Evolutionary conservation across 2,888 invertebrate species (phyloP).

Genomic region (Dyspetes luteomarginatus): DNA sequence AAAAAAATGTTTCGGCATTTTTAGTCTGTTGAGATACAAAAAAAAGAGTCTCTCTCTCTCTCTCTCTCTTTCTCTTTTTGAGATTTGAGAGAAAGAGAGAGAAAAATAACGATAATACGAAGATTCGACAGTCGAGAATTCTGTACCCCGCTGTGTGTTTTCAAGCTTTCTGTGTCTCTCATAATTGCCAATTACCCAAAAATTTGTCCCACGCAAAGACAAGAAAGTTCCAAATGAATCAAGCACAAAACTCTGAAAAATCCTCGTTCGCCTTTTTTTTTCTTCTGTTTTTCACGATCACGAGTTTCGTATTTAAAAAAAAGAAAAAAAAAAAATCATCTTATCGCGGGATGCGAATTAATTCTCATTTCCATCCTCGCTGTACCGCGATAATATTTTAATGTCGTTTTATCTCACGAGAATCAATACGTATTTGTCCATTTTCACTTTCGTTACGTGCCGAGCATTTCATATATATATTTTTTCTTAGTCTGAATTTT

Average conservation of each 20-base stretch:
- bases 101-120: conserved; percentile 38
- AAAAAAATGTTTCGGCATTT: conserved; percentile 22
- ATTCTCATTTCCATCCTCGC: background rate
- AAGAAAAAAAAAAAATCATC: background rate
- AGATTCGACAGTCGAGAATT: conserved; percentile 56
- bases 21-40: conserved; percentile 1
- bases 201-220: background rate
- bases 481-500: background rate
- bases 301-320: background rate
- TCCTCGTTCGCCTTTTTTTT: conserved; percentile 25
- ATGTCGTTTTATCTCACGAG: conserved; percentile 9
- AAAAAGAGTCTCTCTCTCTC: too few relatives aligned
- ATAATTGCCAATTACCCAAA: conserved; percentile 33
- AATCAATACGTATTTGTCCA: conserved; percentile 16
- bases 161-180: conserved; percentile 62
- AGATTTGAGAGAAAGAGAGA: conserved; percentile 4
- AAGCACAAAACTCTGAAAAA: conserved; percentile 11
- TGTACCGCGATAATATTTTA: conserved; percentile 24
- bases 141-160: conserved; percentile 65
- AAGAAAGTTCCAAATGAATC: conserved; percentile 36
- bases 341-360: background rate
- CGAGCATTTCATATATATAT: conserved; percentile 54
- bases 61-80: too few relatives aligned
- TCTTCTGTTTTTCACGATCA: conserved; percentile 13
- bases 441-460: conserved; percentile 43